phyloP scores from a whole-genome alignment of 2,797 vertebrate species.

The Hydrolagus colliei region DNA sequence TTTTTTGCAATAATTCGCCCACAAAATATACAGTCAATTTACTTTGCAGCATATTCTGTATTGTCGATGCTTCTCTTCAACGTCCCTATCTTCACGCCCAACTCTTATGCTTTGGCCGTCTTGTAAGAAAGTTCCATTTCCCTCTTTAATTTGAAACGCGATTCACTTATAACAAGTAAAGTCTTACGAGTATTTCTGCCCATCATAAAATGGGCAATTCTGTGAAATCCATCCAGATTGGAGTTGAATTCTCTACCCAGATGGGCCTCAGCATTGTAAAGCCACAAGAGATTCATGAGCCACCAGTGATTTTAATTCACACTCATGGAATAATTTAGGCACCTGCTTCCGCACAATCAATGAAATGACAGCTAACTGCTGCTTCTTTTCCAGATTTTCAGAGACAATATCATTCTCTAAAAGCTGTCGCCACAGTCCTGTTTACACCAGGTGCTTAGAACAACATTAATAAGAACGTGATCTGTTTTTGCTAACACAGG shows the following conservation, averaged over 20 bases:
- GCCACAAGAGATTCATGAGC: not conserved
- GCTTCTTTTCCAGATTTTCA: not conserved
- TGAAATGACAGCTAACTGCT: not conserved
- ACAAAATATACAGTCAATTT: too few species aligned
- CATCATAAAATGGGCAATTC: not conserved
- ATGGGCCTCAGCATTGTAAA: not conserved
- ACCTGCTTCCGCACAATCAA: not conserved
- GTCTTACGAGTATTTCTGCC: not conserved
- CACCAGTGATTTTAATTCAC: not conserved
- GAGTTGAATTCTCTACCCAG: not conserved
- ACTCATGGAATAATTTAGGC: not conserved
- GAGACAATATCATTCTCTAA: too few species aligned
- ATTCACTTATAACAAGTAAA: too few species aligned
- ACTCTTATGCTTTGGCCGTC: too few species aligned
- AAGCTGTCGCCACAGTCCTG: not conserved
- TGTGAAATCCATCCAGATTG: not conserved
- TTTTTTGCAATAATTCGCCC: too few species aligned
- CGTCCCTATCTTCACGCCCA: constrained; percentile 30
- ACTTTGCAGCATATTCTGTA: constrained; percentile 16
- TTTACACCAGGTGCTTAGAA: not conserved
- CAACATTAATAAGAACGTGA: not conserved
- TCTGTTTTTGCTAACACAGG: not conserved
- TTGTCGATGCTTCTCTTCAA: constrained; percentile 40
- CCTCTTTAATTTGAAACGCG: too few species aligned
- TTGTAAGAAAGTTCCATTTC: too few species aligned